phyloP scores from a whole-genome alignment of 1,140 invertebrate genomes.

The Drosophila setifemur region DNA sequence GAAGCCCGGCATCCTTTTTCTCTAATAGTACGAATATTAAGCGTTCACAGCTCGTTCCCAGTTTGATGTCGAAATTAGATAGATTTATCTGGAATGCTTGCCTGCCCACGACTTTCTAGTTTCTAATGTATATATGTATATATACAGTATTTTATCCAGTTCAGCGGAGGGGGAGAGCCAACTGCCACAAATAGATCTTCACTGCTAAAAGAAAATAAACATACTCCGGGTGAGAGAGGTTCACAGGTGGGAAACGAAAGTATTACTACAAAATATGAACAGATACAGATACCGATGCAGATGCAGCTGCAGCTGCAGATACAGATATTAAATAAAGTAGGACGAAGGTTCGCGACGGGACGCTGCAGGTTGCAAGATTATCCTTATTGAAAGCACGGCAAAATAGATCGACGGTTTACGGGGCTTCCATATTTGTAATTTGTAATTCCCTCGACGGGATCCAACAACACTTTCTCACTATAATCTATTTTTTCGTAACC shows the following conservation, averaged over 20 bases:
- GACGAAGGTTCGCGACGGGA: too few species aligned
- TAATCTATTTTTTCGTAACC: constrained; percentile 28
- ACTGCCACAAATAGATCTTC: constrained; percentile 44
- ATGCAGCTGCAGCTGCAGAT: too few species aligned
- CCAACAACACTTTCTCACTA: constrained; percentile 6
- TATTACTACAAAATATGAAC: constrained; percentile 60
- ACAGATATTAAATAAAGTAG: too few species aligned
- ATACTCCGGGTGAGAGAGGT: constrained; percentile 2
- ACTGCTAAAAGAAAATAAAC: too few species aligned
- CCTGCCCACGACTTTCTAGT: constrained; percentile 6
- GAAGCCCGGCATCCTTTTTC: not conserved
- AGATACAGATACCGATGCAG: too few species aligned
- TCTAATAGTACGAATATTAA: too few species aligned
- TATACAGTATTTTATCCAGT: not conserved
- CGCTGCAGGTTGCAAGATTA: too few species aligned
- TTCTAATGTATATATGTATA: constrained; percentile 27
- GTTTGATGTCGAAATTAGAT: not conserved
- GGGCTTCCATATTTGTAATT: constrained; percentile 18
- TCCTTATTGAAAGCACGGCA: too few species aligned
- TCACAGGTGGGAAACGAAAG: constrained; percentile 48
- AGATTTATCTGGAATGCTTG: not conserved
- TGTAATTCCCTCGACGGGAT: not conserved
- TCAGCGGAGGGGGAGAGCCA: not conserved
- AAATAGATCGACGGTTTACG: constrained; percentile 7
- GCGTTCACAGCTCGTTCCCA: too few species aligned